A percentile compares a stretch with the other conserved stretches of the same genome.
These are phyloP conservation scores for Bufo gargarizans DNA, from an alignment of 2,113 vertebrate species.

Conservation along the genomic window DNA sequence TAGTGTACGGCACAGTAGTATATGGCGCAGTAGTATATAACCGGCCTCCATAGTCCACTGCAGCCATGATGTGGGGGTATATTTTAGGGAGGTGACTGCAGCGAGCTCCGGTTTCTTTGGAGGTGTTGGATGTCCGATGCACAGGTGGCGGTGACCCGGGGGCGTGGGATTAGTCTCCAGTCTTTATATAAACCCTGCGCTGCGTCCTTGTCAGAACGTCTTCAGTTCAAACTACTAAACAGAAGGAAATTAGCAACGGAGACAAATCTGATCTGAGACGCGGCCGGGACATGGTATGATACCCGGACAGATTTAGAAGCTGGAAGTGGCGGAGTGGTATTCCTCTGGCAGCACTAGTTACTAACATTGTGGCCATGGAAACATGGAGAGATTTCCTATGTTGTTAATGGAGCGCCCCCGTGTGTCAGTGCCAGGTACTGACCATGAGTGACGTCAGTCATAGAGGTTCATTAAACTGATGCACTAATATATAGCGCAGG, in stretches of 20 bases:
- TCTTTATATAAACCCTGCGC: background rate
- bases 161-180: background rate
- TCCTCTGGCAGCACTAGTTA: no score
- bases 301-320: background rate
- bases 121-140: slow-evolving; percentile 40
- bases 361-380: background rate
- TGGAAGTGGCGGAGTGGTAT: background rate
- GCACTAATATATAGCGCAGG: no score
- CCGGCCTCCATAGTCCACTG: no score
- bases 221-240: background rate
- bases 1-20: no score
- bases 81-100: slow-evolving; percentile 10
- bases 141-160: background rate
- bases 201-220: background rate
- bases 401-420: background rate
- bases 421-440: background rate
- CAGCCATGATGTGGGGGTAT: background rate
- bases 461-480: no score
- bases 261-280: background rate
- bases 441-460: no score
- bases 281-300: background rate
- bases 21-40: no score
- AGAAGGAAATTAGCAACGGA: background rate
- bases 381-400: no score
- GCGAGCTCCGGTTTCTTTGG: background rate